Evolutionary conservation across 2,888 invertebrate genomes (phyloP).

Genomic region (Conops quadrifasciatus): DNA sequence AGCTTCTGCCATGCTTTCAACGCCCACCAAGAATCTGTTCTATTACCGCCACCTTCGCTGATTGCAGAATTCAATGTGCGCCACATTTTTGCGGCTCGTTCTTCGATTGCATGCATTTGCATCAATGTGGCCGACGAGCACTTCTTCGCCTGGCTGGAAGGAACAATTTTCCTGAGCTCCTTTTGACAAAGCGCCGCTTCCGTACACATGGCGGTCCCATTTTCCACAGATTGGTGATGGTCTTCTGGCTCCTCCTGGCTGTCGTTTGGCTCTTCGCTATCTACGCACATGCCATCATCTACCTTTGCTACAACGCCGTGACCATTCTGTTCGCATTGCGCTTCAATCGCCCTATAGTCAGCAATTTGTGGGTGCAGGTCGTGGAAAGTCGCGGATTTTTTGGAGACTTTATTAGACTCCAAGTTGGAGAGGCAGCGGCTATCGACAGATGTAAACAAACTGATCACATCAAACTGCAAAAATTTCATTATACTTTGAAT

Average conservation of each 20-base stretch:
- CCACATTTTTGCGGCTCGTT: conserved; percentile 40
- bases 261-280: too few species aligned
- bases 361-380: neutral
- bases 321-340: neutral
- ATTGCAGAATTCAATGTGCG: conserved; percentile 19
- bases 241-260: neutral
- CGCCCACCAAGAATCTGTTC: conserved; percentile 47
- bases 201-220: neutral
- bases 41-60: neutral
- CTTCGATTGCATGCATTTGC: conserved; percentile 39
- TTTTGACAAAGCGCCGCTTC: neutral
- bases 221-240: neutral
- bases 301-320: conserved; percentile 4
- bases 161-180: conserved; percentile 20
- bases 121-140: conserved; percentile 23
- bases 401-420: too few species aligned
- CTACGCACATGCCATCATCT: neutral
- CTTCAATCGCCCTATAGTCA: neutral
- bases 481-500: conserved; percentile 36
- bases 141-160: conserved; percentile 21
- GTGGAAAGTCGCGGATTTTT: neutral
- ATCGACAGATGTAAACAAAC: conserved; percentile 20
- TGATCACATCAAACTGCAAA: conserved; percentile 38
- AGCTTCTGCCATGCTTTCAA: conserved; percentile 44
- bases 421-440: conserved; percentile 19